Percentiles rank a stretch among this genome's conserved stretches.
phyloP scores from a whole-genome alignment of 2,113 vertebrate species.

The Barbus barbus region DNA sequence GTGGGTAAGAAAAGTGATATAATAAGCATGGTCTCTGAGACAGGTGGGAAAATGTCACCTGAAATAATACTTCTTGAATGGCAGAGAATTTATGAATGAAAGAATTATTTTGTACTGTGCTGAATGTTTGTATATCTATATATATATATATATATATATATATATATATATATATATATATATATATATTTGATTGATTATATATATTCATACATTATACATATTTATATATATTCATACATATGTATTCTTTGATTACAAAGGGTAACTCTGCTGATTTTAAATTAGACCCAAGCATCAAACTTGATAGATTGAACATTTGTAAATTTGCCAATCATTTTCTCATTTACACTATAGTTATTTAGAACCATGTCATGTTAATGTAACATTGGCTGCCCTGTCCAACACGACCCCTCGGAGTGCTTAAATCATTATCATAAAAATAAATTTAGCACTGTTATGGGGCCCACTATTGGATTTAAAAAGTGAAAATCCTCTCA shows the following conservation, averaged over 20 bases:
- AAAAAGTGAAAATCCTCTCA: constrained; percentile 60
- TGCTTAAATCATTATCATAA: constrained; percentile 16
- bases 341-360: neutral
- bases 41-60: neutral
- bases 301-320: neutral
- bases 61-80: neutral
- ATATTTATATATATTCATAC: neutral
- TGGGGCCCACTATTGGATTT: neutral
- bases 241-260: neutral
- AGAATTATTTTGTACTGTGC: neutral
- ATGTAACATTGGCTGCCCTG: neutral
- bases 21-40: neutral
- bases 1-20: neutral
- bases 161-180: no score
- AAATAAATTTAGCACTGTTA: neutral
- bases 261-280: neutral
- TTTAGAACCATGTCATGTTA: neutral
- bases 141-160: neutral
- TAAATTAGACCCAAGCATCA: neutral
- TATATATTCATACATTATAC: neutral
- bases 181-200: no score
- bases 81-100: neutral
- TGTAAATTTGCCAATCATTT: neutral
- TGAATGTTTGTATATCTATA: neutral
- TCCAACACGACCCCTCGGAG: neutral